phyloP scores from a whole-genome alignment of 2,797 vertebrate genomes.

The Lithobates pipiens region DNA sequence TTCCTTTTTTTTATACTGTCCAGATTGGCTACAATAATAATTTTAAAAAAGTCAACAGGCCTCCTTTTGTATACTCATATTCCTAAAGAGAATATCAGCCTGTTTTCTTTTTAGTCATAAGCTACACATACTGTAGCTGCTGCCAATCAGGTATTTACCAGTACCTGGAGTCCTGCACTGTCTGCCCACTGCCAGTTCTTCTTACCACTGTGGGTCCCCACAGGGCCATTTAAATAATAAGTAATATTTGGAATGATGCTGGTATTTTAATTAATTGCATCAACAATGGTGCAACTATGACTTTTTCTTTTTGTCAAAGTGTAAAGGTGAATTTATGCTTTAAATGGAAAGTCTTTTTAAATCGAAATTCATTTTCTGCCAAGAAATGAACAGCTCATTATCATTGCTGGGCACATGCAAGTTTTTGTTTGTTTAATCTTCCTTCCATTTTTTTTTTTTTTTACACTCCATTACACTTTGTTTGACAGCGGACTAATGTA shows the following conservation, averaged over 20 bases:
- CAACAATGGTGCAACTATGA: not conserved
- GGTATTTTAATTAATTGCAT: not conserved
- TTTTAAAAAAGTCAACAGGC: too few relatives aligned
- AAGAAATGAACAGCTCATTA: not conserved
- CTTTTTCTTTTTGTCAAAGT: not conserved
- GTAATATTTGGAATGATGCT: not conserved
- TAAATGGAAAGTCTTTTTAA: not conserved
- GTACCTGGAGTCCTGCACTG: too few relatives aligned
- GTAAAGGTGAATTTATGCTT: not conserved
- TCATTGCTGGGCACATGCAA: not conserved
- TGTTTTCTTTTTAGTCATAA: too few relatives aligned
- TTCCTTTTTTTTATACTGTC: too few relatives aligned
- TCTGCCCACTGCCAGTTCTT: too few relatives aligned
- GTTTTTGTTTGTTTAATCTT: slow-evolving; percentile 25
- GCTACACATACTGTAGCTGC: too few relatives aligned
- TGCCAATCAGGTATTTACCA: too few relatives aligned
- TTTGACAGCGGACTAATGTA: slow-evolving; percentile 27
- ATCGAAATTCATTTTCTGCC: not conserved
- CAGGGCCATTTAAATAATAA: not conserved
- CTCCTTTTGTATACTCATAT: too few relatives aligned
- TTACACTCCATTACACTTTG: slow-evolving; percentile 4
- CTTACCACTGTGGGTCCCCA: too few relatives aligned
- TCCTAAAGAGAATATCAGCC: too few relatives aligned
- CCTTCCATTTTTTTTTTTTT: not conserved
- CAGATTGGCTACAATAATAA: too few relatives aligned